Conservation (phyloP, 2,888 invertebrate genomes). For the Spodoptera picta region DNA sequence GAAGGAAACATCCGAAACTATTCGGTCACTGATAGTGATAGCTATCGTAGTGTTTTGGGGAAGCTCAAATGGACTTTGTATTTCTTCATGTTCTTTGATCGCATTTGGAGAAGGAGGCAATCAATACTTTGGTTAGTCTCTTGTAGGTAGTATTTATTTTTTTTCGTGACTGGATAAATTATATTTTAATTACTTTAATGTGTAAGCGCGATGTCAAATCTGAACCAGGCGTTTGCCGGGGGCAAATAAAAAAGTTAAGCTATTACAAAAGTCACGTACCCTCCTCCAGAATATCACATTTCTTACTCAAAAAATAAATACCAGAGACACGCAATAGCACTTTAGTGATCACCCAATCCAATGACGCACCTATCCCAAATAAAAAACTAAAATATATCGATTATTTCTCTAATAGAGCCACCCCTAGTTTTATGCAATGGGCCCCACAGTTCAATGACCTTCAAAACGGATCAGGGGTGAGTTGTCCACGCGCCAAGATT, state of each 20-base stretch:
- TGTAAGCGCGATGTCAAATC: background rate
- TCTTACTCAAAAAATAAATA: background rate
- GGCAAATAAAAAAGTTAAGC: background rate
- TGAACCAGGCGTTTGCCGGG: background rate
- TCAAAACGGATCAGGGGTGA: conserved; percentile 59
- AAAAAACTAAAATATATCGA: conserved; percentile 56
- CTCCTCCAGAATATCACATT: conserved; percentile 1
- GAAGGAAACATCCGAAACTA: conserved; percentile 44
- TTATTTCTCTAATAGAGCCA: conserved; percentile 56
- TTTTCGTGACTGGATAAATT: too few species aligned
- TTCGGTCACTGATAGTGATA: conserved; percentile 49
- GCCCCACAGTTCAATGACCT: conserved; percentile 67
- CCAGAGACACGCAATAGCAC: conserved; percentile 15
- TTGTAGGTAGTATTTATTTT: background rate
- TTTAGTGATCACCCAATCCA: conserved; percentile 26
- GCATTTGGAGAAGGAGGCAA: background rate
- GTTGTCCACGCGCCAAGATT: conserved; percentile 65
- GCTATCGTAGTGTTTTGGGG: conserved; percentile 24
- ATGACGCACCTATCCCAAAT: conserved; percentile 36
- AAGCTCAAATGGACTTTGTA: conserved; percentile 30
- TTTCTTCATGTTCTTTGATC: conserved; percentile 18
- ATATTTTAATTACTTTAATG: too few species aligned
- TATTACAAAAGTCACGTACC: background rate
- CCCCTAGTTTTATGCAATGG: conserved; percentile 51
- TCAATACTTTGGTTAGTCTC: conserved; percentile 2